Base-by-base conservation (phyloP, 2,113 vertebrate species). In the Sardina pilchardus region DNA sequence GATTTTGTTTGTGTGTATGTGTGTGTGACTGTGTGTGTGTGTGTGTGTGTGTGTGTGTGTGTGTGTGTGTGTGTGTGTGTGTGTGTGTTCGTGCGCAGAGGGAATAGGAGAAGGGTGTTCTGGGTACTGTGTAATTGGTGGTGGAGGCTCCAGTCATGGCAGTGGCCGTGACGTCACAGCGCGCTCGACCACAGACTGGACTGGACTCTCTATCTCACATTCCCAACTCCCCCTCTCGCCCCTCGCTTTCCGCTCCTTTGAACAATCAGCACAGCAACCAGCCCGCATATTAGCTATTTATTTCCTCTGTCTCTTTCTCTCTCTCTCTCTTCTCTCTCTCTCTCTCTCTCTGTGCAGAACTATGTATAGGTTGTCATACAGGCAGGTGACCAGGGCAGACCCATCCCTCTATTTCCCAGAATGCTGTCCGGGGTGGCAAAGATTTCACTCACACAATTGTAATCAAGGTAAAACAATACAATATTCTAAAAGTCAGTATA, bases 401-500 rank as follows among this genome's bases (percentile, higher is more conserved):
- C 90, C 85, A 0, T 43, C 92, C 0, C 86, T 90, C 86, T 90
- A 92, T 0, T 80, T n/a, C 50, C 94, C 92, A 4, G 88, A 95
- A 0, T 99, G 97, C 92, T 98, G 97, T 85, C 97, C 97, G 0
- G 97, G 97, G n/a, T 98, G 97, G 98, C 89, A 89, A 86, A 93
- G 96, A 44, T 8, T 93, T 80, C 92, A 95, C 67, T 84, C 93
- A 0, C 91, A 94, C 1, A 90, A 94, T 91, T 99, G 98, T 83
- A 94, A 94, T 86, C 95, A 94, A 95, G 98, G 98, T 99, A 91
- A 80, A 3, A 3, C 24, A 8, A 50, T 19, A 45, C 17, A 30
- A 2, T 3, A 7, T 12, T 53, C 14, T 17, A 8, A 42, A 42
- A 3, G 30, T 36, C 26, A 6, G 44, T 10, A n/a, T 50, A 26